These are phyloP conservation scores for Augochlorella aurata DNA, from an alignment of 2,888 invertebrate genomes.

Conservation along the genomic window DNA sequence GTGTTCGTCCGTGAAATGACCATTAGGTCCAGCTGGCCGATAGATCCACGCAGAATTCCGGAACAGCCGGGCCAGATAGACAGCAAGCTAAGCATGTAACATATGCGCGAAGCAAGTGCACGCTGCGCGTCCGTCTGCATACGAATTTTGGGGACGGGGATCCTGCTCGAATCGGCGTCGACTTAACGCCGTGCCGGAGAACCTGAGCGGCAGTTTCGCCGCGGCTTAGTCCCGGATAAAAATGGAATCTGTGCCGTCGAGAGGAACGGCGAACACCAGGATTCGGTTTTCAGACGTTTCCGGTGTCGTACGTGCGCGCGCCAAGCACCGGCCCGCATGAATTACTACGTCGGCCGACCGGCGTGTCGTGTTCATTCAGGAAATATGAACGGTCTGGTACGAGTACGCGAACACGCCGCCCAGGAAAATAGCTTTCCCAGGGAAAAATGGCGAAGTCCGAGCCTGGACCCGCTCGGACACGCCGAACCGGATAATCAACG, in stretches of 20 bases:
- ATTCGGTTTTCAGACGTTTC: constrained; percentile 27
- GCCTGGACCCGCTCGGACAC: not conserved
- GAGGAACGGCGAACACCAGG: constrained; percentile 7
- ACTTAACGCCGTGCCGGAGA: not conserved
- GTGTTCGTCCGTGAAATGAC: constrained; percentile 70
- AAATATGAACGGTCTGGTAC: constrained; percentile 54
- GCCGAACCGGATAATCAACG: constrained; percentile 17
- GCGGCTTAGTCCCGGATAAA: constrained; percentile 9
- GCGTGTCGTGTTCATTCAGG: constrained; percentile 50
- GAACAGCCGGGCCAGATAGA: constrained; percentile 62
- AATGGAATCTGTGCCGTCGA: constrained; percentile 11
- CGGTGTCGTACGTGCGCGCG: constrained; percentile 18
- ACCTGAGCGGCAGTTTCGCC: constrained; percentile 3
- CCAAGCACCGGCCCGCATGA: constrained; percentile 31
- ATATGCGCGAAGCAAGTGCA: constrained; percentile 51
- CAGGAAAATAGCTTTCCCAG: constrained; percentile 33
- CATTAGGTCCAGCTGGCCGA: constrained; percentile 69
- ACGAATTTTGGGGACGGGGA: constrained; percentile 30
- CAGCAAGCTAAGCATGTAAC: constrained; percentile 65
- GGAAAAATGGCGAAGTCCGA: constrained; percentile 32
- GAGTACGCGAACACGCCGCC: constrained; percentile 46
- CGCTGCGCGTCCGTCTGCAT: constrained; percentile 28
- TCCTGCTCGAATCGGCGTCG: constrained; percentile 14
- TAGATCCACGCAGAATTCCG: constrained; percentile 68
- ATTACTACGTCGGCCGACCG: constrained; percentile 40